phyloP scores from a whole-genome alignment of 92 coral and sea anemone species.

The Siderastrea radians region DNA sequence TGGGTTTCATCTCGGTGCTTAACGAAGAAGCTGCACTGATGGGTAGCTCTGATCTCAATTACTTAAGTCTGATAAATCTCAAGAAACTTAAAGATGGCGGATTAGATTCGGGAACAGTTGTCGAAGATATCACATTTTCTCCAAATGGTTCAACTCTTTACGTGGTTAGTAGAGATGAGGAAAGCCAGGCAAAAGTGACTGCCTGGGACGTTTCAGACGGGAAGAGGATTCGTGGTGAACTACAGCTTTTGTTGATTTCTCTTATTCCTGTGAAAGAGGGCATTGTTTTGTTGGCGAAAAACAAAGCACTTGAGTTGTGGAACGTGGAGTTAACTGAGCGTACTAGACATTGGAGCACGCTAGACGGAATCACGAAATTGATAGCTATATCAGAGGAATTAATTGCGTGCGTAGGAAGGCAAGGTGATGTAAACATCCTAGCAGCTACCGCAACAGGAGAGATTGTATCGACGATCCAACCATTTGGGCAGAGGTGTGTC shows the following conservation, averaged over 20 bases:
- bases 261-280: conserved; percentile 22
- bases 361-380: conserved; percentile 4
- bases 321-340: conserved; percentile 17
- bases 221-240: background rate
- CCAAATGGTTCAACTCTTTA: background rate
- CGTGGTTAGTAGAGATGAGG: background rate
- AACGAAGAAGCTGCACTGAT: conserved; percentile 14
- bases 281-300: conserved; percentile 7
- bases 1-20: background rate
- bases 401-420: conserved; percentile 24
- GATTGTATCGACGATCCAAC: background rate
- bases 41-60: conserved; percentile 10
- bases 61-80: conserved; percentile 14
- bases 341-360: background rate
- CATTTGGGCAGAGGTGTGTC: background rate
- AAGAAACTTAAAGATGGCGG: background rate
- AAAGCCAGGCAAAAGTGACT: background rate
- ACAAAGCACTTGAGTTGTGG: conserved; percentile 33
- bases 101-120: background rate
- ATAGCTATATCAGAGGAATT: conserved; percentile 24
- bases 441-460: background rate
- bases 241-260: background rate
- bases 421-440: background rate
- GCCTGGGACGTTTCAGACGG: conserved; percentile 9
- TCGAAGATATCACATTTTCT: conserved; percentile 7